phyloP scores from a whole-genome alignment of 2,797 vertebrate genomes.

The Xenentodon cancila region DNA sequence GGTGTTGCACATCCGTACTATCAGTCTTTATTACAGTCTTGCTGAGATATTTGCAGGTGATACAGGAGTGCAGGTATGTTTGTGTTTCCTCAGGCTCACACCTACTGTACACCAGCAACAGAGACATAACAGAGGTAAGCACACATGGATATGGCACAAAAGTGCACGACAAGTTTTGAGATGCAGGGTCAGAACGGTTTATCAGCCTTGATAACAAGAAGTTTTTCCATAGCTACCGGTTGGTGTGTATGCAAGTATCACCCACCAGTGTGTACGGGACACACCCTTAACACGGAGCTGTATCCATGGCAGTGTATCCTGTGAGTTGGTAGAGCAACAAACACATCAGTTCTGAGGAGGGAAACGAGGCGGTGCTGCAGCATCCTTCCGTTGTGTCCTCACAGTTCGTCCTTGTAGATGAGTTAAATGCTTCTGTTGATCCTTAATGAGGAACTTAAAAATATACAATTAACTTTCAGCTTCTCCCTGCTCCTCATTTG shows the following conservation, averaged over 20 bases:
- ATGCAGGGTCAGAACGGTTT: slow-evolving; percentile 18
- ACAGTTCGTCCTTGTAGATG: too few relatives aligned
- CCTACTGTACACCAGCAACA: slow-evolving; percentile 17
- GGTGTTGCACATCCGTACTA: slow-evolving; percentile 20
- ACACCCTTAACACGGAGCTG: slow-evolving; percentile 41
- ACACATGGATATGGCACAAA: slow-evolving; percentile 15
- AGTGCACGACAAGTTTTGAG: slow-evolving; percentile 41
- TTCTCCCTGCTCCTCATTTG: too few relatives aligned
- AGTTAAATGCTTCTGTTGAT: too few relatives aligned
- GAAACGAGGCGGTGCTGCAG: too few relatives aligned
- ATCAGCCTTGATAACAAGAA: slow-evolving; percentile 25
- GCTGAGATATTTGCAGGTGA: slow-evolving; percentile 36
- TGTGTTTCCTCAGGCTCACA: slow-evolving; percentile 35
- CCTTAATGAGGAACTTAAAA: too few relatives aligned
- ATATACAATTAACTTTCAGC: too few relatives aligned
- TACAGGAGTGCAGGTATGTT: slow-evolving; percentile 11
- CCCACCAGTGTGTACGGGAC: slow-evolving; percentile 35
- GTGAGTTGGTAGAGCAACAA: too few relatives aligned
- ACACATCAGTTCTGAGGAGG: too few relatives aligned
- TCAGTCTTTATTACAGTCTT: slow-evolving; percentile 22
- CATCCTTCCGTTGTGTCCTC: too few relatives aligned
- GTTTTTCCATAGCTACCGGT: slow-evolving; percentile 31
- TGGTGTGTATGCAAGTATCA: slow-evolving; percentile 38
- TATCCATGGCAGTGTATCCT: too few relatives aligned
- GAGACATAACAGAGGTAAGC: slow-evolving; percentile 49